phyloP scores from a whole-genome alignment of 2,888 invertebrate species.

The Eumerus sabulonum region DNA sequence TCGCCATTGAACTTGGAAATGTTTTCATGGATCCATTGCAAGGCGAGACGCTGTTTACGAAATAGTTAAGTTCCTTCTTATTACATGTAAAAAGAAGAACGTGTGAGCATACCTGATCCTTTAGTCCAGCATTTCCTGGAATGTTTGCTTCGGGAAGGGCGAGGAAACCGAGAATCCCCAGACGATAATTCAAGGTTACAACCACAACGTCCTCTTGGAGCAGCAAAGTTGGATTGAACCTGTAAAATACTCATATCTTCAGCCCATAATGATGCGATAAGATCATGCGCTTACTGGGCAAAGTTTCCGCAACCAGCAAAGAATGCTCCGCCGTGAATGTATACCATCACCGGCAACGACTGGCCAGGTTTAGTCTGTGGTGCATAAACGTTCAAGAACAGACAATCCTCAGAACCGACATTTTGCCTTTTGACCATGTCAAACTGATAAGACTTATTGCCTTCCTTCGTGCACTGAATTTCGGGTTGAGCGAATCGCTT shows the following conservation, averaged over 20 bases:
- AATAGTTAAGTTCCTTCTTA: too few species aligned
- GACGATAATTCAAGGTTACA: conserved; percentile 71
- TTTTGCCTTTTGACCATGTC: conserved; percentile 64
- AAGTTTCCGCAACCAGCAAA: conserved; percentile 72
- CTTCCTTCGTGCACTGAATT: conserved; percentile 76
- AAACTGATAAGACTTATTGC: conserved; percentile 71
- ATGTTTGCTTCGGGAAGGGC: conserved; percentile 69
- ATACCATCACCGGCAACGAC: conserved; percentile 72
- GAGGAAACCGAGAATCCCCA: conserved; percentile 71
- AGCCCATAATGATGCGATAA: not conserved
- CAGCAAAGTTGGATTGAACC: conserved; percentile 70
- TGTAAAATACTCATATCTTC: conserved; percentile 8
- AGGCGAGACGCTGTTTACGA: conserved; percentile 74
- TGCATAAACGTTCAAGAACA: conserved; percentile 73
- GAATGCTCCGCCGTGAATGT: conserved; percentile 71
- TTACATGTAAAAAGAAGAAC: too few species aligned
- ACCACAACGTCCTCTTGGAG: conserved; percentile 70
- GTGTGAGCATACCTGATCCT: conserved; percentile 72
- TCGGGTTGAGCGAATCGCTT: conserved; percentile 72
- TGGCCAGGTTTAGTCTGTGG: conserved; percentile 69
- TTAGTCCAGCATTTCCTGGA: conserved; percentile 70
- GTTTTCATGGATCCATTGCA: conserved; percentile 77
- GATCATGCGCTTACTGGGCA: conserved; percentile 71
- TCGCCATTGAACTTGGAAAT: conserved; percentile 78
- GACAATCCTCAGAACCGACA: conserved; percentile 75